Percentiles rank a stretch among this genome's conserved stretches.
These are phyloP conservation scores for Drosophila arizonae DNA, from an alignment of 1,140 invertebrate genomes.

Conservation along the genomic window DNA sequence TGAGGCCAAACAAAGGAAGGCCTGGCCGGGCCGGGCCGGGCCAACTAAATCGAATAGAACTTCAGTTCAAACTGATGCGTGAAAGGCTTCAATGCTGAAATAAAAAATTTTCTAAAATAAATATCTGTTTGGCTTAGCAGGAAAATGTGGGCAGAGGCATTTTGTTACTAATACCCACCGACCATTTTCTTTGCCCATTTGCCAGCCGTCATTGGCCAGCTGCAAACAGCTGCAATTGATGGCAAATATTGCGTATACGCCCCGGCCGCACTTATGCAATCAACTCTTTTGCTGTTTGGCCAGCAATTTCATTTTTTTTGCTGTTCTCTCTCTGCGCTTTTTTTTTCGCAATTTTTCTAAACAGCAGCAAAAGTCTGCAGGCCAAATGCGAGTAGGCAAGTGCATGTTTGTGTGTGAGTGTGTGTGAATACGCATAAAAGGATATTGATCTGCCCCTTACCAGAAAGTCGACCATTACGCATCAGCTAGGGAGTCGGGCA, in stretches of 20 bases:
- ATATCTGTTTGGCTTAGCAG: conserved; percentile 58
- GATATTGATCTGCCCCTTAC: conserved; percentile 78
- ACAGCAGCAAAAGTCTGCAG: conserved; percentile 57
- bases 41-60: conserved; percentile 70
- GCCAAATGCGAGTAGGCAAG: conserved; percentile 34
- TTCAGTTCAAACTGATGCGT: conserved; percentile 65
- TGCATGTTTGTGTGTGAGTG: conserved; percentile 34
- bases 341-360: conserved; percentile 68
- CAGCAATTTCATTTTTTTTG: conserved; percentile 18
- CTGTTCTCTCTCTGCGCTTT: neutral
- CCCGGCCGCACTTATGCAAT: conserved; percentile 63
- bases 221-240: conserved; percentile 79
- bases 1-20: conserved; percentile 41
- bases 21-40: conserved; percentile 7
- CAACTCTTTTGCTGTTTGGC: conserved; percentile 51
- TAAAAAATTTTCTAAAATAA: conserved; percentile 71
- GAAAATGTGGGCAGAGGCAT: conserved; percentile 28
- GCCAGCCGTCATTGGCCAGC: conserved; percentile 37
- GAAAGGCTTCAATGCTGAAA: conserved; percentile 47
- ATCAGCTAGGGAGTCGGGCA: conserved; percentile 39
- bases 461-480: conserved; percentile 66
- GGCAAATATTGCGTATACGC: conserved; percentile 78
- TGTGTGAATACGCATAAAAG: conserved; percentile 67
- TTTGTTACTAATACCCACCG: conserved; percentile 72
- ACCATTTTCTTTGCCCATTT: conserved; percentile 51